Base-by-base conservation (phyloP, 53 echinoderm and acorn worm species). In the Echinometra lucunter region DNA sequence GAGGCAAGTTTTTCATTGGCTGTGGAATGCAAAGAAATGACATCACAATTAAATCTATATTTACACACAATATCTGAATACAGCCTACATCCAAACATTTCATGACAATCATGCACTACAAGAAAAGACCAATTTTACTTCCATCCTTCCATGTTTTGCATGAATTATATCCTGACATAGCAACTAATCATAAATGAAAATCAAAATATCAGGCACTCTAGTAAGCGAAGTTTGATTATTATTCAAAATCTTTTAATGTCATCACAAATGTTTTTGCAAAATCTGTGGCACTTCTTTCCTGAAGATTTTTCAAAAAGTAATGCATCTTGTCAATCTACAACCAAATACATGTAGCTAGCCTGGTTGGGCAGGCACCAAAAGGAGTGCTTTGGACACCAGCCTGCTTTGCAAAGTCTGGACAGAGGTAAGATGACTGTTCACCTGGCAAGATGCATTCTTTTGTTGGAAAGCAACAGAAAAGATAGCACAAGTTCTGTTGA, bases 1-100 rank as follows among this genome's bases (percentile, higher is more conserved):
- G 38, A 67, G 92, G 92, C 92, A 92, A 92, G 92, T 92, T 92
- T 70, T 67, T 72, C 72, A 92, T 32, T 92, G 63, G 90, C 90
- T 90, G 37, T 63, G 92, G 92, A 92, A 92, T 92, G 92, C 92
- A 92, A 53, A 47, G 53, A 70, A 92, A 53, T 28, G 5, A 92
- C 88, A 88, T 88, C 18, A 55, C n/a, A 53, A 88, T 88, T 30
- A n/a, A 55, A 55, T 15, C 56, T 55, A 35, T 88, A 88, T 88
- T 88, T 88, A 88, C 88, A 88, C 88, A 88, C 49, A 55, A 53
- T 88, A 88, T 32, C 30, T 88, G 88, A 88, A 88, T 88, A 88
- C 88, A 88, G 56, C 88, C 56, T 1, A 78, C 37, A 37, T 17
- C 4, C 78, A 38, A 25, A 28, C 88, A 32, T 28, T 56, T 88